Evolutionary conservation across 2,113 vertebrate genomes (phyloP), one percentile per base, ranked within the genome.

Genomic region (Entosphenus tridentatus): DNA sequence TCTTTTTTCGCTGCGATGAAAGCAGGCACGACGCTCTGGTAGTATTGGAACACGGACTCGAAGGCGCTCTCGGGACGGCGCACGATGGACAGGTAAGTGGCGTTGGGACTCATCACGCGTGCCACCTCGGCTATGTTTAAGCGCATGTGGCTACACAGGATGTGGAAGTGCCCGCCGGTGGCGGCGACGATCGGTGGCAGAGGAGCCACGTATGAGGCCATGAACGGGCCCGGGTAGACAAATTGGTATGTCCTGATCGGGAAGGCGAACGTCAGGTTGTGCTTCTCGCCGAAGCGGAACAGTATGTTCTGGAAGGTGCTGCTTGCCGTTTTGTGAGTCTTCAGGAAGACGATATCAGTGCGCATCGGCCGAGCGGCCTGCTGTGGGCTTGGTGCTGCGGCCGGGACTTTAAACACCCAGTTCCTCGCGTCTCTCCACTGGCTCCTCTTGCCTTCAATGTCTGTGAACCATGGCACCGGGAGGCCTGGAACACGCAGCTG

Each of bases 301-400:
- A 95, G 83, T 71, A 95, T 77, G 75, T 85, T 95, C 71, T 88
- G 81, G 68, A 95, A 78, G 0, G 87, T 92, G 80, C 88, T 91
- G 81, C 89, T 85, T 14, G 87, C 89, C 0, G 88, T 90, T 78
- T 93, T 93, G 79, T 90, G 87, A 2, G 87, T 92, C 83, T 95
- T 95, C 70, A 95, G 77, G 76, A 92, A 91, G 76, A 89, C 86
- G 67, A 89, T 76, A 71, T 83, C 84, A 16, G 77, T 81, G 69
- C 74, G 81, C 1, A 85, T 39, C 39, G 39, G 39, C 39, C 39
- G 39, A 39, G 39, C 39, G 6, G 39, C 39, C 39, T 39, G 39
- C 39, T 39, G 39, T 39, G 39, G 39, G 39, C 39, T 39, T 39
- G 39, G 39, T 39, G 39, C 39, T 39, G 39, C 39, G 39, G 4